These are phyloP conservation scores for Atopsyche davidsoni DNA, from an alignment of 1,140 invertebrate species.

Conservation along the genomic window DNA sequence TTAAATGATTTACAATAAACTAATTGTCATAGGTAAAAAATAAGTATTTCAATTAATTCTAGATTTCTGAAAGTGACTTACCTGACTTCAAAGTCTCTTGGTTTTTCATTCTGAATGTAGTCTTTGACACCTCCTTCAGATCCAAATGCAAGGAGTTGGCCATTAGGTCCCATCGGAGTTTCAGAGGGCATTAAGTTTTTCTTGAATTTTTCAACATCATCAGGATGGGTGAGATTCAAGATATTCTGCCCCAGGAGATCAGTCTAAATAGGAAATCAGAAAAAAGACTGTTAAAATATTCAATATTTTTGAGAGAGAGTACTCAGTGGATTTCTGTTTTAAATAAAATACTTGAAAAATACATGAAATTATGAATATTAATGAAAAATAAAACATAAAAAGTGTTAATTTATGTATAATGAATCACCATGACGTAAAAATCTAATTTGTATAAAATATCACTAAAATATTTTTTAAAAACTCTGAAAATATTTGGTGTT, in stretches of 20 bases:
- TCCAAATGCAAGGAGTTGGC: conserved; percentile 34
- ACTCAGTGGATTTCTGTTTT: not conserved
- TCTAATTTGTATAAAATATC: no score
- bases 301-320: no score
- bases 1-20: not conserved
- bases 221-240: conserved; percentile 67
- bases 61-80: no score
- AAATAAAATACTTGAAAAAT: conserved; percentile 9
- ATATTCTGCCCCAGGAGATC: conserved; percentile 82
- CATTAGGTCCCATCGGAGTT: conserved; percentile 32
- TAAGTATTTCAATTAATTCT: conserved; percentile 2
- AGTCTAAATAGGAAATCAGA: conserved; percentile 52
- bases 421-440: no score
- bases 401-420: no score
- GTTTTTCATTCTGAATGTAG: conserved; percentile 34
- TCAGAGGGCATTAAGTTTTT: conserved; percentile 58
- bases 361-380: not conserved
- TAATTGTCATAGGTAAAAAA: not conserved
- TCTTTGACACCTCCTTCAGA: conserved; percentile 32
- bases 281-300: no score
- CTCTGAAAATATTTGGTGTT: no score
- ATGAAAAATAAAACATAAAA: not conserved
- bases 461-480: no score
- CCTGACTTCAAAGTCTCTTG: conserved; percentile 48
- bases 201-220: conserved; percentile 67